Conservation (phyloP, 2,888 invertebrate species). For the Archaeoteleia sp. region DNA sequence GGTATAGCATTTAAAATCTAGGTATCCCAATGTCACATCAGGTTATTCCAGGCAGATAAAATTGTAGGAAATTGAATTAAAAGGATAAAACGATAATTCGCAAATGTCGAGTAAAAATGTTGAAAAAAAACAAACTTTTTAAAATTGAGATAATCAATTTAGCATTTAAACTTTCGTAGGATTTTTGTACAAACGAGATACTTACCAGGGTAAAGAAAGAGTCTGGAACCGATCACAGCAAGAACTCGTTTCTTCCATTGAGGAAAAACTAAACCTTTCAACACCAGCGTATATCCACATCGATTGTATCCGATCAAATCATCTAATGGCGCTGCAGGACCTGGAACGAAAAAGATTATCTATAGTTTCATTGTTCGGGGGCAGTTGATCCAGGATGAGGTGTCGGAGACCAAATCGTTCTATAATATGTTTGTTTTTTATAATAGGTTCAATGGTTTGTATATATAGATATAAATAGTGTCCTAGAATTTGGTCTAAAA, state of each 20-base stretch:
- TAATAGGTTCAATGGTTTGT: too few species aligned
- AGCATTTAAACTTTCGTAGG: conserved; percentile 15
- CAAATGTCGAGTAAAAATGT: too few species aligned
- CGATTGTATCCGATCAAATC: conserved; percentile 75
- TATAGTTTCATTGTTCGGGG: background rate
- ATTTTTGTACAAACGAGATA: conserved; percentile 44
- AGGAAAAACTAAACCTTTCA: conserved; percentile 82
- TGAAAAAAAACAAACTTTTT: too few species aligned
- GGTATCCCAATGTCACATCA: too few species aligned
- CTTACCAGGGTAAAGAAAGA: conserved; percentile 78
- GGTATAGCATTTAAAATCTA: background rate
- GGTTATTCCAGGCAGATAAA: too few species aligned
- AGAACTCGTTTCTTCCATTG: conserved; percentile 81
- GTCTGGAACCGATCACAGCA: conserved; percentile 78
- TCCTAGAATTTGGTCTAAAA: too few species aligned
- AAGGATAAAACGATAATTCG: too few species aligned
- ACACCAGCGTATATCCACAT: conserved; percentile 76
- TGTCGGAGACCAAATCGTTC: background rate
- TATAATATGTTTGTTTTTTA: too few species aligned
- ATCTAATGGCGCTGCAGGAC: conserved; percentile 77
- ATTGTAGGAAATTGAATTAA: too few species aligned
- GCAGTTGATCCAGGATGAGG: too few species aligned
- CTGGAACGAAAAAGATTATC: conserved; percentile 62
- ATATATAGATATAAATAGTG: too few species aligned
- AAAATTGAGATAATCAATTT: too few species aligned